phyloP scores from a whole-genome alignment of 2,888 invertebrate genomes.

The Pantelozetes paolii region DNA sequence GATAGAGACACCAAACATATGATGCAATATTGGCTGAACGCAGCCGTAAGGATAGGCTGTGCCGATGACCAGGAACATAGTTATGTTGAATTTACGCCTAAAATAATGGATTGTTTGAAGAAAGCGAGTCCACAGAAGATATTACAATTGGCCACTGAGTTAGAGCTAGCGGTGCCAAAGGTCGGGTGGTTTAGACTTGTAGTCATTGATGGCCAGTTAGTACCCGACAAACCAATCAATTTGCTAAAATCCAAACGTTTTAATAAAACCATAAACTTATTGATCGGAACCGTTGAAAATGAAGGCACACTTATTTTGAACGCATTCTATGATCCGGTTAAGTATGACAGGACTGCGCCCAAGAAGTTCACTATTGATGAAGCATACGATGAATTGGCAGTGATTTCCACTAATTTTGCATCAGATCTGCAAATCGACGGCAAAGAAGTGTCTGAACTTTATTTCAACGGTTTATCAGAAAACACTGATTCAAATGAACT shows the following conservation, averaged over 20 bases:
- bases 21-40: neutral
- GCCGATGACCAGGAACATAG: neutral
- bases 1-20: neutral
- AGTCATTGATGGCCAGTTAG: constrained; percentile 34
- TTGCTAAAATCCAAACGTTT: neutral
- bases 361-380: neutral
- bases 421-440: neutral
- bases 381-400: neutral
- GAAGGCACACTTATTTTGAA: constrained; percentile 11
- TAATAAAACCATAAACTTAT: constrained; percentile 27
- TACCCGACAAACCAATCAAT: neutral
- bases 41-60: neutral
- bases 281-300: constrained; percentile 32
- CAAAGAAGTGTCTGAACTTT: constrained; percentile 9
- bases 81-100: neutral
- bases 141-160: neutral
- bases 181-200: neutral
- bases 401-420: neutral
- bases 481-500: neutral
- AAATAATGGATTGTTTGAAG: neutral
- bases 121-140: neutral
- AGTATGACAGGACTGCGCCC: neutral
- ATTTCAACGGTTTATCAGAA: neutral
- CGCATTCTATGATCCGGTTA: neutral
- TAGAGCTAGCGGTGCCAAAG: neutral